A percentile compares a stretch with the other conserved stretches of the same genome.
These are phyloP conservation scores for Drosophila austrosaltans DNA, from an alignment of 2,888 invertebrate species.

Conservation along the genomic window DNA sequence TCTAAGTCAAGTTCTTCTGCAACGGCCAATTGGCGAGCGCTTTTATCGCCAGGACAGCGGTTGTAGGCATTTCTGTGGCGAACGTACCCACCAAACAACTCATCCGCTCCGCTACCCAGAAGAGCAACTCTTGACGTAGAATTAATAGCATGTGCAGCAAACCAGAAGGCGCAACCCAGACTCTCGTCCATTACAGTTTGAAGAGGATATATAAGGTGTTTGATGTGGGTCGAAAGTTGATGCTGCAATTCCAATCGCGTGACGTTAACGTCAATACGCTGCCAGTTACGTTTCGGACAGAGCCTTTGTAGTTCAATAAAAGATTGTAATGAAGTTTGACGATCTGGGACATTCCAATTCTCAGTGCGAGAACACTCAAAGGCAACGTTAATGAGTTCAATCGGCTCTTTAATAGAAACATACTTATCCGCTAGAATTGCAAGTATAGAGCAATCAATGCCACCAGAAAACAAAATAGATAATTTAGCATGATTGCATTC, in stretches of 20 bases:
- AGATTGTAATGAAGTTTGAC: slow-evolving; percentile 90
- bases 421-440: slow-evolving; percentile 91
- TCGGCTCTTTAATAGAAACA: slow-evolving; percentile 87
- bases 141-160: slow-evolving; percentile 87
- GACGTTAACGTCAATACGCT: slow-evolving; percentile 92
- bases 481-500: slow-evolving; percentile 87
- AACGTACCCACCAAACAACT: slow-evolving; percentile 97
- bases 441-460: slow-evolving; percentile 96
- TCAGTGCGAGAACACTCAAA: slow-evolving; percentile 85
- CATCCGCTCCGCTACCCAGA: slow-evolving; percentile 98
- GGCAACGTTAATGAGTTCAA: slow-evolving; percentile 97
- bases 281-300: slow-evolving; percentile 89
- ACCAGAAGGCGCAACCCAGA: slow-evolving; percentile 98
- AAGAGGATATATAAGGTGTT: slow-evolving; percentile 92
- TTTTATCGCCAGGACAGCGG: slow-evolving; percentile 83
- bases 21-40: slow-evolving; percentile 84
- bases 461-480: slow-evolving; percentile 96
- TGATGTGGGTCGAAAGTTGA: slow-evolving; percentile 86
- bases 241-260: slow-evolving; percentile 86
- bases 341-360: slow-evolving; percentile 90
- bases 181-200: slow-evolving; percentile 97
- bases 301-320: slow-evolving; percentile 87
- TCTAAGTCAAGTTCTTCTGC: slow-evolving; percentile 89
- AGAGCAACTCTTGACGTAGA: slow-evolving; percentile 83
- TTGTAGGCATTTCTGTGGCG: slow-evolving; percentile 91